These are phyloP conservation scores for Tanypteryx hageni DNA, from an alignment of 2,888 invertebrate species.

Conservation along the genomic window DNA sequence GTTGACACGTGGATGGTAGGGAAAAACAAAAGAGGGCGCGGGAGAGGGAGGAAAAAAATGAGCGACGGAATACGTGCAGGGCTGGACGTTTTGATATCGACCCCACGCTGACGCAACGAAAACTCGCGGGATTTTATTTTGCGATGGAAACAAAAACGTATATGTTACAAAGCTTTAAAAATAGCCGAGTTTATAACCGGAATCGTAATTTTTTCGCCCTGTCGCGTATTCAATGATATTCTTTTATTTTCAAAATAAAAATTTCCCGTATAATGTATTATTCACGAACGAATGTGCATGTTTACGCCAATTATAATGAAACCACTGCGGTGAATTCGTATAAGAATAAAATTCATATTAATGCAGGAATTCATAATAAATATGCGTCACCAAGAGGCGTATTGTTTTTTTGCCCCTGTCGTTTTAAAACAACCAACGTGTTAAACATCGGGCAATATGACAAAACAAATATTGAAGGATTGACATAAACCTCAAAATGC, in stretches of 20 bases:
- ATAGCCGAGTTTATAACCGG: slow-evolving; percentile 4
- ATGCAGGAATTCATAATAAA: background rate
- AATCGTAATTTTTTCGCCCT: slow-evolving; percentile 11
- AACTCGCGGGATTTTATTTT: background rate
- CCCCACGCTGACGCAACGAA: slow-evolving; percentile 47
- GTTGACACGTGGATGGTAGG: slow-evolving; percentile 22
- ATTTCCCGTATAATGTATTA: background rate
- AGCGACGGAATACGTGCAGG: slow-evolving; percentile 33
- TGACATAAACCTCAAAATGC: too few relatives aligned
- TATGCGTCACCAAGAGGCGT: background rate
- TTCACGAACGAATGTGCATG: background rate
- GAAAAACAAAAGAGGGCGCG: background rate
- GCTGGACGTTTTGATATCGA: slow-evolving; percentile 29
- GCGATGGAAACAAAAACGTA: background rate
- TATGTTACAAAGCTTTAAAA: background rate
- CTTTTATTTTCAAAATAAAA: background rate
- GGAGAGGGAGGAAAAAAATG: background rate
- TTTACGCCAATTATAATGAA: slow-evolving; percentile 17
- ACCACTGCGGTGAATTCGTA: background rate
- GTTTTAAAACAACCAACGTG: background rate
- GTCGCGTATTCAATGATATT: background rate
- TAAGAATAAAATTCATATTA: background rate
- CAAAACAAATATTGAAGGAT: background rate
- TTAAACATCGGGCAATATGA: background rate
- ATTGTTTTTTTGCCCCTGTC: background rate